These are phyloP conservation scores for Phylloscopus trochilus DNA, from an alignment of 2,113 vertebrate genomes.

Conservation along the genomic window DNA sequence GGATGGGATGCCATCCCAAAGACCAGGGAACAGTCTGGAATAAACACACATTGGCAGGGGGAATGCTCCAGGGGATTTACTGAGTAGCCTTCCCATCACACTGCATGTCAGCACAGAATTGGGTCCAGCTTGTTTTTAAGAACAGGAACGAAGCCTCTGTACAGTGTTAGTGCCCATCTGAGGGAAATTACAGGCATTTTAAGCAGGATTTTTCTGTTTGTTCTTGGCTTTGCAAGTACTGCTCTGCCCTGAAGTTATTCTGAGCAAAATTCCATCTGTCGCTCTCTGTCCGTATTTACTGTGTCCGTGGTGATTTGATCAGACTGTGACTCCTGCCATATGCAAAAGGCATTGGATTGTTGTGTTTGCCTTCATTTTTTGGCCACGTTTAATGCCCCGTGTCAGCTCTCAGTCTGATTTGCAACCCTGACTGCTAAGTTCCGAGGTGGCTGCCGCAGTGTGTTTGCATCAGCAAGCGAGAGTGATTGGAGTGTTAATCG, in stretches of 20 bases:
- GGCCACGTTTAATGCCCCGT: not conserved
- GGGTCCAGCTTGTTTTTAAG: not conserved
- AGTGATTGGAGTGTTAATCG: slow-evolving; percentile 1
- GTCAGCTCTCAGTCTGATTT: not conserved
- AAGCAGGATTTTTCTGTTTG: slow-evolving; percentile 11
- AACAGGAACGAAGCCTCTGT: not conserved
- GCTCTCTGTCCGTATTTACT: slow-evolving; percentile 6
- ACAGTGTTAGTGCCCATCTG: not conserved
- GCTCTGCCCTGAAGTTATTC: slow-evolving; percentile 7
- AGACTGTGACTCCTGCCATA: not conserved
- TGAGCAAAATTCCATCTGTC: slow-evolving; percentile 19
- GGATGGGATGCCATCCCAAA: not conserved
- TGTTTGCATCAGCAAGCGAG: not conserved
- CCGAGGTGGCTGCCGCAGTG: not conserved
- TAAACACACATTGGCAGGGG: not conserved
- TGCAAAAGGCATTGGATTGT: not conserved
- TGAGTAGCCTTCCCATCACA: not conserved
- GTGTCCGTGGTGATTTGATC: not conserved
- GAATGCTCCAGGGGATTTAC: not conserved
- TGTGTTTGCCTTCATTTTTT: not conserved
- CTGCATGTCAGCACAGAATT: not conserved
- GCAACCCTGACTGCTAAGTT: not conserved
- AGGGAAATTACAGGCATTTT: not conserved
- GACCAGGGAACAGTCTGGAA: not conserved
- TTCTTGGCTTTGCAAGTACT: slow-evolving; percentile 20